These are phyloP conservation scores for Acromyrmex charruanus DNA, from an alignment of 1,140 invertebrate genomes.

Conservation along the genomic window DNA sequence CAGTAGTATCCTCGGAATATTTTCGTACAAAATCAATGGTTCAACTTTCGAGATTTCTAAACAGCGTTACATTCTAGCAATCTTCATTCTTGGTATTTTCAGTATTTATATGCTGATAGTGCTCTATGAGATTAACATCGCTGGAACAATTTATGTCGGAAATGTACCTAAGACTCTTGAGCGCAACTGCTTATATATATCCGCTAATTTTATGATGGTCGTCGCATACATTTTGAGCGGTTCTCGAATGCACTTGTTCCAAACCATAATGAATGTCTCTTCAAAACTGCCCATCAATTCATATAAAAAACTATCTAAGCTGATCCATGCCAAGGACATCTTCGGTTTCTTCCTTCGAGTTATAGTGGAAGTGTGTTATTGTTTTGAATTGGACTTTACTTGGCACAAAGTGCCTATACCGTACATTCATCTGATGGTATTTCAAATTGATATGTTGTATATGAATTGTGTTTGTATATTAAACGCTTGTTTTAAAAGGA, in stretches of 20 bases:
- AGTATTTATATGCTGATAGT: background rate
- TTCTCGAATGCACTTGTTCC: background rate
- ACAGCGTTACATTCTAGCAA: background rate
- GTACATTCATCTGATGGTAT: constrained; percentile 70
- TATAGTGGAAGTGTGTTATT: background rate
- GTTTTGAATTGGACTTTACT: background rate
- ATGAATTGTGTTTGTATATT: constrained; percentile 76
- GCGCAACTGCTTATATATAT: background rate
- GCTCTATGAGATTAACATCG: background rate
- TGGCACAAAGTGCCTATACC: constrained; percentile 37
- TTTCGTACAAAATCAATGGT: background rate
- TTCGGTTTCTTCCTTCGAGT: background rate
- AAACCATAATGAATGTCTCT: background rate
- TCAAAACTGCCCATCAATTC: background rate
- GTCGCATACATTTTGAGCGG: background rate
- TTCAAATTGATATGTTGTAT: constrained; percentile 78
- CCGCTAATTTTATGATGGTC: background rate
- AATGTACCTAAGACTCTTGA: background rate
- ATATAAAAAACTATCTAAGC: background rate
- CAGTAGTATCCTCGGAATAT: background rate
- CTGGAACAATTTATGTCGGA: too few relatives aligned
- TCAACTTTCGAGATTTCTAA: background rate
- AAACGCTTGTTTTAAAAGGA: constrained; percentile 71
- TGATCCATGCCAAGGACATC: background rate
- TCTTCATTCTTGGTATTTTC: background rate